phyloP scores from a whole-genome alignment of 1,140 invertebrate genomes.

The Drosophila novamexicana region DNA sequence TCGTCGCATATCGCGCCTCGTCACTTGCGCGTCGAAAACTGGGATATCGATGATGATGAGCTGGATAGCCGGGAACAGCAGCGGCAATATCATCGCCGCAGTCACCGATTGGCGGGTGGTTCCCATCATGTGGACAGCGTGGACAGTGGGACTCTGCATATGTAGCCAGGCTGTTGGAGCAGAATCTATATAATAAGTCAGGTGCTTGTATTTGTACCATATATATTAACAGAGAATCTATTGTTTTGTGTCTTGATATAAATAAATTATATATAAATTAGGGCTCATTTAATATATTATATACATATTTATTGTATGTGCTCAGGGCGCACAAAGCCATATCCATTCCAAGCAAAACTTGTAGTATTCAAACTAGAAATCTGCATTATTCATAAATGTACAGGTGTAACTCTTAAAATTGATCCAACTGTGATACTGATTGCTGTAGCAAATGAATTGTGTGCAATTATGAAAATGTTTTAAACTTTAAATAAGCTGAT shows the following conservation, averaged over 20 bases:
- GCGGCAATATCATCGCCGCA: neutral
- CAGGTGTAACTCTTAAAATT: constrained; percentile 9
- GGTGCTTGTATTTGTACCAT: neutral
- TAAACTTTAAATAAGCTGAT: constrained; percentile 12
- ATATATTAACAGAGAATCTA: neutral
- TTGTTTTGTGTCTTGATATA: neutral
- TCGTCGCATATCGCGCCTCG: neutral
- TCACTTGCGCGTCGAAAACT: constrained; percentile 37
- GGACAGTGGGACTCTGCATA: constrained; percentile 26
- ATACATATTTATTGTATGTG: constrained; percentile 10
- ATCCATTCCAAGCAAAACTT: constrained; percentile 17
- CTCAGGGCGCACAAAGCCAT: constrained; percentile 35
- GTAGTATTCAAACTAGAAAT: constrained; percentile 9
- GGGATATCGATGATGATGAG: constrained; percentile 35
- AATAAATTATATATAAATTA: constrained; percentile 8
- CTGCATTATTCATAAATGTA: constrained; percentile 13
- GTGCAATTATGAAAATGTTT: constrained; percentile 32
- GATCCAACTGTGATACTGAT: constrained; percentile 45
- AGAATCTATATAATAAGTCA: neutral
- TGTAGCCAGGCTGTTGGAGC: constrained; percentile 12
- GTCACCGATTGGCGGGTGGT: neutral
- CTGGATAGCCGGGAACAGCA: constrained; percentile 1
- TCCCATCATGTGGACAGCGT: constrained; percentile 1
- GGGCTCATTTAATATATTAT: constrained; percentile 4
- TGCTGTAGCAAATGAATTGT: constrained; percentile 38